Percentiles rank a stretch among this genome's conserved stretches.
Evolutionary conservation across 2,797 vertebrate species (phyloP).

Genomic region (Taeniopygia guttata): DNA sequence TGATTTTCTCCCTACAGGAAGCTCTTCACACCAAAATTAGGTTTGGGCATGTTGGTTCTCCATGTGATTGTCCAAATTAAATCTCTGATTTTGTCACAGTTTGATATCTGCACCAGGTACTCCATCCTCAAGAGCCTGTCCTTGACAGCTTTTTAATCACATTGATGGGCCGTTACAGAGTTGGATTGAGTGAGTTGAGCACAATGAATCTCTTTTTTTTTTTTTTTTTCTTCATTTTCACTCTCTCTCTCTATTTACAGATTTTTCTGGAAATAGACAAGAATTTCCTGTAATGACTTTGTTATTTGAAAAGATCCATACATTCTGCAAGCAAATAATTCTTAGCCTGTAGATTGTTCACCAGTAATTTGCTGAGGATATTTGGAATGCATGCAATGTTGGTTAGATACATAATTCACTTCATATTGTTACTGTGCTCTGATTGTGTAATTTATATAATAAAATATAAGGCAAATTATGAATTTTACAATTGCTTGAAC

Average conservation of each 20-base stretch:
- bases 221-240: neutral
- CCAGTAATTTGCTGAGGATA: constrained; percentile 35
- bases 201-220: neutral
- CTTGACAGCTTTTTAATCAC: constrained; percentile 20
- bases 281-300: constrained; percentile 41
- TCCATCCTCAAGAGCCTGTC: neutral
- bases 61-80: neutral
- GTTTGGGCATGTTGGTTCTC: neutral
- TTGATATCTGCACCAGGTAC: neutral
- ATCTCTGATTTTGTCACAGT: constrained; percentile 5
- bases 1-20: neutral
- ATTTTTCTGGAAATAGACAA: constrained; percentile 20
- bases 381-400: constrained; percentile 46
- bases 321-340: constrained; percentile 42
- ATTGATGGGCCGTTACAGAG: constrained; percentile 21
- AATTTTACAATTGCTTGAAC: constrained; percentile 66
- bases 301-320: constrained; percentile 51
- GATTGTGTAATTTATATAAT: constrained; percentile 62
- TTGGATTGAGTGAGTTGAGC: neutral
- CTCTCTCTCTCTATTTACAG: constrained; percentile 9
- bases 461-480: constrained; percentile 56
- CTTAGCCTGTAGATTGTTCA: constrained; percentile 23
- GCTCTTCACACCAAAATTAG: neutral
- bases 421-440: constrained; percentile 39
- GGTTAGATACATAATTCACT: constrained; percentile 57